Conservation (phyloP, 2,113 vertebrate genomes). For the Scatophagus argus region DNA sequence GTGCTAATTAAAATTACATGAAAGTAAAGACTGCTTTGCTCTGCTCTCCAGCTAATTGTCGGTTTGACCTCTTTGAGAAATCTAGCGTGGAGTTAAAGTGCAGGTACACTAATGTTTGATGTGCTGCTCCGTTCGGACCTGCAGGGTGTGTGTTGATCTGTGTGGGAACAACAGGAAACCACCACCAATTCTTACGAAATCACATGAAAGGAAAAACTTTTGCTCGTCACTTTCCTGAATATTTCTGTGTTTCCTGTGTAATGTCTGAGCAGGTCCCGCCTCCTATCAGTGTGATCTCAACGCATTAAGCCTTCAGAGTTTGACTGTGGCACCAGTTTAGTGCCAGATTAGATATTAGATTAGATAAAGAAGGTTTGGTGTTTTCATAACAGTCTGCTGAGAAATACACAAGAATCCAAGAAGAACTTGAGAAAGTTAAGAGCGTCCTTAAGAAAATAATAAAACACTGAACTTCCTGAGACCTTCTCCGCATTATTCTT, state of each 20-base stretch:
- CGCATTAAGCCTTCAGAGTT: neutral
- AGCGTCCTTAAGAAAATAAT: neutral
- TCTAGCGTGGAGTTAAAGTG: conserved; percentile 6
- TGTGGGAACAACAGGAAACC: neutral
- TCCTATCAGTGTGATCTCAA: neutral
- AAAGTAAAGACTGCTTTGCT: conserved; percentile 39
- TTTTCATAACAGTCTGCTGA: neutral
- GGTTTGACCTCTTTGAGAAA: conserved; percentile 44
- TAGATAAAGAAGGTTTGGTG: neutral
- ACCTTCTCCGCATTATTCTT: conserved; percentile 5
- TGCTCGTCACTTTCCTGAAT: neutral
- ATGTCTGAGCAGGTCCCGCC: neutral
- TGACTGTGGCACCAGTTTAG: neutral
- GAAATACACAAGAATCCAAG: neutral
- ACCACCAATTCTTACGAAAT: neutral
- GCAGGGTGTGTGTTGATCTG: neutral
- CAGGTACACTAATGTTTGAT: neutral
- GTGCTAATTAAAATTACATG: conserved; percentile 42
- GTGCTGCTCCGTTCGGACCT: neutral
- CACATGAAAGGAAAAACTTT: conserved; percentile 1
- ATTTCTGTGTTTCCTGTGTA: neutral
- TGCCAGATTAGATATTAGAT: neutral
- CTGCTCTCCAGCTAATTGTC: conserved; percentile 38
- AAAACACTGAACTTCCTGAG: neutral
- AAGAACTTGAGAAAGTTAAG: neutral